Base-by-base conservation (phyloP, 1,140 invertebrate genomes). In the Drosophila funebris region DNA sequence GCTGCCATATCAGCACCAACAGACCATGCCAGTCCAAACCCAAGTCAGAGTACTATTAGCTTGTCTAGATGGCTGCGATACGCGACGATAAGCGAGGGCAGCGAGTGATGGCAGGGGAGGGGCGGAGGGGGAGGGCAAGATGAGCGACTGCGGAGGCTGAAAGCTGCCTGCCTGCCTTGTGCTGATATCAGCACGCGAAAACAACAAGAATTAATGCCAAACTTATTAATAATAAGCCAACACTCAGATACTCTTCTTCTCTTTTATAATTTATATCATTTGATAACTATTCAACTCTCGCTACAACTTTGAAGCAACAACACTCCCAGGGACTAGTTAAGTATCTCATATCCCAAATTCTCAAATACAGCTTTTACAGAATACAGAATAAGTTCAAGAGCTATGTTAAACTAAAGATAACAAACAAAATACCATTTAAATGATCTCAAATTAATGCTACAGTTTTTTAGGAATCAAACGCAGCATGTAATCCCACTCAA, bases 51-150 rank as follows among this genome's bases (percentile, higher is more conserved):
- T 50, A 67, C 69, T 72, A 67, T 72, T 72, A 72, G 67, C 67
- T 75, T 75, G 67, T 75, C 67, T 64, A 75, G 72, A 75, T 75
- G 72, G 18, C 67, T 33, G 67, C 57, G 71, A 73, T 73, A 75
- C 60, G 54, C 53, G 29, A 46, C 39, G 70, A 61, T 73, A 73
- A 73, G 70, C 64, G 18, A 7, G 20, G 36, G 8, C 14, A 54
- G 16, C 24, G 22, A 1, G 18, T 16, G 22, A 60, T 1, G 27
- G 39, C 2, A 4, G 24, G 6, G 24, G 24, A 5, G 24, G 24
- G 24, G 24, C 0, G 4, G 6, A 27, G 24, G 24, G 24, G 53
- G 16, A 27, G 27, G 20, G 9, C 27, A 46, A 72, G 63, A 60
- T 73, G 54, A 73, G 70, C 62, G 27, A 52, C 8, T 39, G 9